Conservation (phyloP, 2,797 vertebrate species). For the Onychomys torridus region DNA sequence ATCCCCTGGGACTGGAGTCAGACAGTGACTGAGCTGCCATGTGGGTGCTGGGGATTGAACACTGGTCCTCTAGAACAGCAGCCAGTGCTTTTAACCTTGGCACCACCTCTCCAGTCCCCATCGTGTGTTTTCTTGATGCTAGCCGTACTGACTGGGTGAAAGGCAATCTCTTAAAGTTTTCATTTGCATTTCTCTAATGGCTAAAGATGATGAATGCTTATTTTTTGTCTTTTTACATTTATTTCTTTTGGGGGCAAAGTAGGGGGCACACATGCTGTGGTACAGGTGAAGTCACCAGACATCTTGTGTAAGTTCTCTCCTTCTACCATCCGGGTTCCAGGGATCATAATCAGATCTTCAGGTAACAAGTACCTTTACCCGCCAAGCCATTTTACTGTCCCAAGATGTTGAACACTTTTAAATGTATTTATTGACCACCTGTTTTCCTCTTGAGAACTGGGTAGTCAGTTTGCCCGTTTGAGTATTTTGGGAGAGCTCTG, state of each 20-base stretch:
- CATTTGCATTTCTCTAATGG: background rate
- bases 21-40: no score
- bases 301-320: background rate
- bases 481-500: background rate
- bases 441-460: background rate
- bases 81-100: background rate
- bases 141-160: background rate
- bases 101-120: background rate
- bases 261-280: background rate
- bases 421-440: background rate
- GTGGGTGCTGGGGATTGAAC: no score
- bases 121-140: background rate
- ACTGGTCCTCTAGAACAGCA: no score
- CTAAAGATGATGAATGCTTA: background rate
- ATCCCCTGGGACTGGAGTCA: background rate
- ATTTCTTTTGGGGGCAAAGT: background rate
- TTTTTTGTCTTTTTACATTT: background rate
- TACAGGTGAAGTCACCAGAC: background rate
- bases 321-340: background rate
- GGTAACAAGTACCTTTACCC: background rate
- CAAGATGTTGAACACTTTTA: background rate
- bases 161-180: background rate
- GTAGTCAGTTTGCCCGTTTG: background rate
- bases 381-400: background rate
- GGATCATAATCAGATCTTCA: background rate